Base-by-base conservation (phyloP, 2,888 invertebrate species). In the Ophion ellenae region DNA sequence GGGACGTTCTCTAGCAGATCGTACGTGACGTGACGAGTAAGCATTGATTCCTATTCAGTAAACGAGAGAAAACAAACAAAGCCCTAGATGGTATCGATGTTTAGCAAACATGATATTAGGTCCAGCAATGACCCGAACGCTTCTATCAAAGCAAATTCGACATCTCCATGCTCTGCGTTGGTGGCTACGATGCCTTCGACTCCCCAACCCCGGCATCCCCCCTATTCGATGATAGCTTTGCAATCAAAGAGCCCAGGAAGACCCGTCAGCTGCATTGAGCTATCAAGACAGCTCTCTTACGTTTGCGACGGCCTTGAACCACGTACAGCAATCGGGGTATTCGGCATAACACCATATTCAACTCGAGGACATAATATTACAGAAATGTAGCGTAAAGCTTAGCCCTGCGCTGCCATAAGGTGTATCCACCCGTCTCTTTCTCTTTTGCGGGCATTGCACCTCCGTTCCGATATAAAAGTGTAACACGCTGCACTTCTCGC, bases 371-470 rank as follows among this genome's bases (percentile, higher is more conserved):
- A 75, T 73, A 85, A 77, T 87, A 67, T 87, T 84, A 45, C 81
- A 82, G 83, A 89, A 89, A 90, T 87, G 87, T 88, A 83, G 87
- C 86, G 84, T 84, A 80, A 87, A 86, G 85, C 14, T 77, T 28
- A 81, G 70, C 10, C 75, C 70, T 70, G 71, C 67, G 45, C n/a
- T 77, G 79, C 82, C 86, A 88, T 83, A 89, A 88, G 86, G 85
- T 86, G 69, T 11, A 3, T 64, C 11, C 64, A 75, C n/a, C 17
- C 40, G 79, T 77, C 71, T 73, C 47, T 64, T 40, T 64, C 79
- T 47, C 70, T 45, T 40, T 6, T 24, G 47, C 40, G 24, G 80
- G 61, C 77, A 61, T 81, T 84, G 87, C 86, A 81, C 75, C 75
- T 57, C n/a, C 70, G 40, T 64, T 75, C 70, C 40, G 75, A 82